Percentiles rank a stretch among this genome's conserved stretches.
These are phyloP conservation scores for Drosophila orena DNA, from an alignment of 1,140 invertebrate genomes.

Conservation along the genomic window DNA sequence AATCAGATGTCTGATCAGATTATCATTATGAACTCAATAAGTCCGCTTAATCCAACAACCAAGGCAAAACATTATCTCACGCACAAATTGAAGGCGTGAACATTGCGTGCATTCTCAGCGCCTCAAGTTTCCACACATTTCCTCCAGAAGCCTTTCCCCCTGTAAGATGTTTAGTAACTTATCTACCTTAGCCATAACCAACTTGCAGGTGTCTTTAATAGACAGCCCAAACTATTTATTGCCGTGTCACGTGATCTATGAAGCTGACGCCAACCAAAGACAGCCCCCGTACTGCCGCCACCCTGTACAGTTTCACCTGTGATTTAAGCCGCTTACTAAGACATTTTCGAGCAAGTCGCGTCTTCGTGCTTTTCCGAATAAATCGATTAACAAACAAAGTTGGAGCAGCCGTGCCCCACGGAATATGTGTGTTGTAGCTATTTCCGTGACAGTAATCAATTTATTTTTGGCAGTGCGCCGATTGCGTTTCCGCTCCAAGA, in stretches of 20 bases:
- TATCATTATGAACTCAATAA: conserved; percentile 11
- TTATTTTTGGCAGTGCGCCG: conserved; percentile 83
- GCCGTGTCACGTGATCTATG: conserved; percentile 77
- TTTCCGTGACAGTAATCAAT: conserved; percentile 85
- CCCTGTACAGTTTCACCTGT: conserved; percentile 8
- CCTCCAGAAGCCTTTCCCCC: background rate
- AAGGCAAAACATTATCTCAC: conserved; percentile 15
- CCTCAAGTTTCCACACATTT: conserved; percentile 11
- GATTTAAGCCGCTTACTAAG: conserved; percentile 67
- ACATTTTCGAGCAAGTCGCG: conserved; percentile 46
- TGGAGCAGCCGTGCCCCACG: conserved; percentile 17
- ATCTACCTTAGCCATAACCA: conserved; percentile 11
- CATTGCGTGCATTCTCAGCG: conserved; percentile 28
- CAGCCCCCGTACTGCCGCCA: background rate
- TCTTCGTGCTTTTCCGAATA: conserved; percentile 50
- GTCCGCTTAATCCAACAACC: conserved; percentile 2
- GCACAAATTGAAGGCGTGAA: conserved; percentile 45
- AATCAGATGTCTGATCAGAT: conserved; percentile 5
- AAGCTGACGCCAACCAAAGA: conserved; percentile 45
- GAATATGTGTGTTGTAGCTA: conserved; percentile 51
- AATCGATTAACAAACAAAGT: conserved; percentile 81
- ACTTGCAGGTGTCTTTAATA: conserved; percentile 76
- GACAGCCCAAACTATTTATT: conserved; percentile 77
- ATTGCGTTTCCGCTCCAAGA: conserved; percentile 74
- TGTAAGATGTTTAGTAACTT: background rate